Conservation (phyloP, 2,888 invertebrate species). For the Alentia gelatinosa region DNA sequence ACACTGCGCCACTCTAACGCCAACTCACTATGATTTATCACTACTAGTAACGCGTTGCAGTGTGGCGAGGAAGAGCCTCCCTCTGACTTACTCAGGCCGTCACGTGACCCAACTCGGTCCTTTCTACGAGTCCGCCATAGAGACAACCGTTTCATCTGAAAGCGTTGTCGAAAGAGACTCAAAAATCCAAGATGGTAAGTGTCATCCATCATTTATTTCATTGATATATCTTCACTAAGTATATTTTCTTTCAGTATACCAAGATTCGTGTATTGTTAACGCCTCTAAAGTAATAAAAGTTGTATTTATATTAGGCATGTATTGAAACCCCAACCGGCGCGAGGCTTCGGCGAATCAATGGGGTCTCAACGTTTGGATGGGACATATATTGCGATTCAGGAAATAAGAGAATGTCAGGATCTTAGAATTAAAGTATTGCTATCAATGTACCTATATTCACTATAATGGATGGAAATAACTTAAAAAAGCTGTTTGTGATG, state of each 20-base stretch:
- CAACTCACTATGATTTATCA: too few species aligned
- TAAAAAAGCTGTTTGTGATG: too few species aligned
- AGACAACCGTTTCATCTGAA: slow-evolving; percentile 66
- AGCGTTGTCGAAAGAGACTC: slow-evolving; percentile 72
- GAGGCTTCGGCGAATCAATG: slow-evolving; percentile 6
- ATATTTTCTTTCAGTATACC: not conserved
- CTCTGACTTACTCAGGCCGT: slow-evolving; percentile 24
- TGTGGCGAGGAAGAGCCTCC: too few species aligned
- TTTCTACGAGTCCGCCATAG: slow-evolving; percentile 73
- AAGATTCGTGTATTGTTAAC: not conserved
- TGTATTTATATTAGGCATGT: not conserved
- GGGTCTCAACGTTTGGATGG: too few species aligned
- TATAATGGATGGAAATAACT: too few species aligned
- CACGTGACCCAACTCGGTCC: slow-evolving; percentile 72
- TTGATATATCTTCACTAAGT: not conserved
- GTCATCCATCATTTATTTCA: slow-evolving; percentile 16
- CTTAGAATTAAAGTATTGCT: too few species aligned
- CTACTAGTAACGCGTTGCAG: too few species aligned
- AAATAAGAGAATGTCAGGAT: too few species aligned
- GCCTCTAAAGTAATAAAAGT: not conserved
- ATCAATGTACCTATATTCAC: too few species aligned
- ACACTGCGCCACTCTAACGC: too few species aligned
- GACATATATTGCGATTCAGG: too few species aligned
- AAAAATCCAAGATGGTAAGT: slow-evolving; percentile 78
- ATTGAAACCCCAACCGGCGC: not conserved